These are phyloP conservation scores for Graptemys geographica DNA, from an alignment of 2,797 vertebrate species.

Conservation along the genomic window DNA sequence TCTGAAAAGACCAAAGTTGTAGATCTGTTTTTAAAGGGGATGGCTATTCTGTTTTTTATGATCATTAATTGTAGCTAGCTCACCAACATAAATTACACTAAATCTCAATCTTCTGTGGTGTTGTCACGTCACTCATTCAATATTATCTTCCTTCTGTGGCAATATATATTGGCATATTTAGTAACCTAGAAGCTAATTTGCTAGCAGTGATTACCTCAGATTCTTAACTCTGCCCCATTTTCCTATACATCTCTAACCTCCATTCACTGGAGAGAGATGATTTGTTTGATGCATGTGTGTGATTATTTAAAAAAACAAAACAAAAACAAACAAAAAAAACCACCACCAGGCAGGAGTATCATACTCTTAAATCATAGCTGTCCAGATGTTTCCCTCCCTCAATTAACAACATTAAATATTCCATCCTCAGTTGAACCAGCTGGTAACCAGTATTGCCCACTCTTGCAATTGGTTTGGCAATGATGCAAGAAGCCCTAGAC, in stretches of 20 bases:
- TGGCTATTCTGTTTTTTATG: neutral
- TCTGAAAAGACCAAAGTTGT: neutral
- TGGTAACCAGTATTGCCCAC: neutral
- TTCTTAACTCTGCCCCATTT: neutral
- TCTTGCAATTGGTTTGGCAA: no score
- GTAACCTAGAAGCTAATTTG: neutral
- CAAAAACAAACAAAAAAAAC: no score
- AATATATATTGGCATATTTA: neutral
- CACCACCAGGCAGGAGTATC: neutral
- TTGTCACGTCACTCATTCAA: neutral
- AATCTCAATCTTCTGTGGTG: neutral
- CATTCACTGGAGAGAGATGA: neutral
- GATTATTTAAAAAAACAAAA: no score
- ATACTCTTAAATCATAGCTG: neutral
- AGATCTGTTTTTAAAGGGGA: neutral
- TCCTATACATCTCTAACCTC: neutral
- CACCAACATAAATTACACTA: neutral
- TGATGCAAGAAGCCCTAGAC: no score
- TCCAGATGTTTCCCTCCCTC: neutral
- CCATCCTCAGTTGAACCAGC: constrained; percentile 17
- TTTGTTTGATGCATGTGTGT: neutral
- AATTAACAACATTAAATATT: neutral
- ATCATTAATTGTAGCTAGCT: neutral
- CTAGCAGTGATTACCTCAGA: neutral
- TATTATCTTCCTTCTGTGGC: neutral